phyloP scores from a whole-genome alignment of 2,797 vertebrate genomes.

The Neoniphon sammara region DNA sequence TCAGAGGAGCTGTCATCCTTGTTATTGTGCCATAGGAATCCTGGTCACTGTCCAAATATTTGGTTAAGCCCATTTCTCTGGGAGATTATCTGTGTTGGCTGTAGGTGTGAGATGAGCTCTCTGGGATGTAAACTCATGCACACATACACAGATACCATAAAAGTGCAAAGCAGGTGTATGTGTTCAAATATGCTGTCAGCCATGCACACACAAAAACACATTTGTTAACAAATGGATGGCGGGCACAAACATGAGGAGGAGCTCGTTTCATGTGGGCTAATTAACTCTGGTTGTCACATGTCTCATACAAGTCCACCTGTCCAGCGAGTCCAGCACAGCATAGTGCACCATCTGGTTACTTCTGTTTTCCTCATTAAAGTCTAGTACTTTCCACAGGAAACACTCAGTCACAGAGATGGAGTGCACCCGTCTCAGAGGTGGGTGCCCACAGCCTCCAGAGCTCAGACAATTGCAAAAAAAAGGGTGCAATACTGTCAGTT shows the following conservation, averaged over 20 bases:
- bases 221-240: not conserved
- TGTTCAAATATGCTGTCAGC: slow-evolving; percentile 4
- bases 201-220: slow-evolving; percentile 28
- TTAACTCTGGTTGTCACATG: slow-evolving; percentile 22
- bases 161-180: slow-evolving; percentile 4
- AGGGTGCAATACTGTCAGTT: too few relatives aligned
- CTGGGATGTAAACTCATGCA: slow-evolving; percentile 14
- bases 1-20: slow-evolving; percentile 46
- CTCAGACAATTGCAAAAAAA: slow-evolving; percentile 12
- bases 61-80: slow-evolving; percentile 55
- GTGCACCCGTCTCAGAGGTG: slow-evolving; percentile 35
- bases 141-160: slow-evolving; percentile 19
- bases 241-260: slow-evolving; percentile 20
- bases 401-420: slow-evolving; percentile 52
- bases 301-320: slow-evolving; percentile 36
- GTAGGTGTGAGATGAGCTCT: slow-evolving; percentile 54
- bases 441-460: slow-evolving; percentile 20
- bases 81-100: slow-evolving; percentile 64
- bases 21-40: slow-evolving; percentile 53
- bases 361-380: slow-evolving; percentile 54
- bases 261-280: slow-evolving; percentile 10
- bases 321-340: slow-evolving; percentile 28
- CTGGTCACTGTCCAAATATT: slow-evolving; percentile 67
- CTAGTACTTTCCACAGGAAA: slow-evolving; percentile 79
- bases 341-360: slow-evolving; percentile 60